Evolutionary conservation across 2,797 vertebrate genomes (phyloP), one percentile per base, ranked within the genome.

Genomic region (Amniataba percoides): DNA sequence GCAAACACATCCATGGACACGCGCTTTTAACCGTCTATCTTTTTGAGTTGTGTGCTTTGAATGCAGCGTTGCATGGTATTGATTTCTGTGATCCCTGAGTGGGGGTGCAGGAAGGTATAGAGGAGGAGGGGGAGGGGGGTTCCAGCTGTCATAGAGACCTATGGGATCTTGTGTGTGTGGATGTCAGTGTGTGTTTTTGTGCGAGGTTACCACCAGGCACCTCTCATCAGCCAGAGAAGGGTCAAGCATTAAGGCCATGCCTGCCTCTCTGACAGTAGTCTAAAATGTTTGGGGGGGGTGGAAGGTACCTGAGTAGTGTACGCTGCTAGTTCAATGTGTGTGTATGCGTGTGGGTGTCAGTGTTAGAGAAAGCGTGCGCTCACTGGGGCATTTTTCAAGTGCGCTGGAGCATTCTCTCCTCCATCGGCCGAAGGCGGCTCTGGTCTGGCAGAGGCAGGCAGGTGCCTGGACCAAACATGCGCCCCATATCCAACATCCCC

Each of bases 351-450:
- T 18, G 21, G 40, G 62, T 52, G 70, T 57, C 11, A 11, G 60
- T 70, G 72, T 81, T 74, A 75, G 31, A 73, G 21, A 27, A 36
- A 55, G 42, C 60, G 69, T 51, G 36, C 51, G 61, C 65, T 70
- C 81, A 74, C 71, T 9, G 52, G 68, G 43, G 66, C 87, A 94
- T 95, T 95, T 93, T 89, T 95, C 92, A 93, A 86, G 90, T 71
- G 87, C 88, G 68, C 67, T 80, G 83, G 85, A 93, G 91, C 92
- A 48, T 93, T 87, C 84, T 72, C 67, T 71, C 62, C 60, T 56
- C 78, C 16, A 79, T 75, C 23, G 83, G 83, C 79, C 74, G 82
- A 83, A 79, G 69, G 82, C 31, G 56, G 74, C 77, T 60, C 69
- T 79, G 84, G 86, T 86, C 87, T 34, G 43, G 78, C 83, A 45